Base-by-base conservation (phyloP, 1,140 invertebrate genomes). In the Asobara japonica region DNA sequence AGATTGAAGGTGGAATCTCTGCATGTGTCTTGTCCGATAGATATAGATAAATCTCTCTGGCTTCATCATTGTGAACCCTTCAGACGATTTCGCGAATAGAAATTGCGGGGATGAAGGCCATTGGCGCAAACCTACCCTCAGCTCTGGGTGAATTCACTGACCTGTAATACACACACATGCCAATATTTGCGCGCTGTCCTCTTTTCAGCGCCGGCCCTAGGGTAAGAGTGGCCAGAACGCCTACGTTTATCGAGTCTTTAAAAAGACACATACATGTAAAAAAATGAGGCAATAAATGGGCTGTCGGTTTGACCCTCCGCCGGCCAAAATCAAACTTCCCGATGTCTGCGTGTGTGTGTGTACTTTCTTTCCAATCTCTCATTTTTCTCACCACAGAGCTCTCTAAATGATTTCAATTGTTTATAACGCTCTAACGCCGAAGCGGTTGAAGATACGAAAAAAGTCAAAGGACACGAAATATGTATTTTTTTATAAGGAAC, bases 151-250 rank as follows among this genome's bases (percentile, higher is more conserved):
- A 62, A 62, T 33, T 71, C 73, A 51, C 65, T 73, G 71, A 77
- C 67, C 74, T 33, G 74, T 72, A 75, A 75, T 60, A 65, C 73
- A 67, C 66, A 70, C 68, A 45, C 33, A 61, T 56, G 56, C 31
- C 68, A 70, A 70, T 70, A 70, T 70, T 70, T 70, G 48, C 68
- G 62, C 68, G 36, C 31, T 56, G 31, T 1, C 41, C 41, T 16
- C n/a, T 45, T 45, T 5, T 18, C n/a, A 13, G 4, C 31, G 4
- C 31, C 4, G 5, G 5, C 31, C 31, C 31, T 33, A 11, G 4
- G 5, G 67, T 33, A 69, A 60, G 60, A 51, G 36, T 60, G 51
- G 36, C 51, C 25, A 7, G 60, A 18, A 33, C 16, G n/a, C 51
- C 45, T 31, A 3, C n/a, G 45, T 33, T 10, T 33, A 36, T 36